Evolutionary conservation across 2,113 vertebrate species (phyloP), one percentile per base, ranked within the genome.

Genomic region (Plestiodon gilberti): DNA sequence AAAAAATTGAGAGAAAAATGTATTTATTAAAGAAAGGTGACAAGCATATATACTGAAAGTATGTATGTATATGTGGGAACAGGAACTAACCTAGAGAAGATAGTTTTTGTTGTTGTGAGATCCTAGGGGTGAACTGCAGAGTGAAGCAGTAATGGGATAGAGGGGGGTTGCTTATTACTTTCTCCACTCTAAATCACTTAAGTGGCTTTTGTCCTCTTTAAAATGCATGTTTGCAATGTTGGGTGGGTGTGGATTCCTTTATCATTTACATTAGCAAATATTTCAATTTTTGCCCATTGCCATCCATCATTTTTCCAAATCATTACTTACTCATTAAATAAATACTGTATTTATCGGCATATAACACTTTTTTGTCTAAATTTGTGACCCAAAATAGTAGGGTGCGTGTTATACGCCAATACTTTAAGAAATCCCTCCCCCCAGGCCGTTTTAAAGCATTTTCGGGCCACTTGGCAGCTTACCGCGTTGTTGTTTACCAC

Each of bases 1-100:
- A 78, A 0, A 0, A 81, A 0, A 1, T 70, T 14, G 7, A n/a
- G 78, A 80, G 80, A 80, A 2, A 4, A 13, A 0, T 59, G 8
- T 48, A 38, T 11, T 11, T 59, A 11, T 70, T 61, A 23, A 81
- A 64, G 3, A 38, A 61, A 38, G 35, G 10, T 35, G 3, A 70
- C 35, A 40, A 5, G 33, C n/a, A 78, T 61, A 38, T 30, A 59
- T 59, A 59, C 9, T 78, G 10, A 35, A 80, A 62, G 35, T 35
- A 38, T 61, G n/a, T 35, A 18, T 23, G 20, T 78, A 11, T 20
- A 61, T 61, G 10, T 61, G 33, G n/a, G 22, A 78, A 28, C 61
- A 33, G 55, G 6, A 65, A 64, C 30, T 52, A 65, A 64, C 7
- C 11, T 76, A 64, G 9, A 25, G 38, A 61, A 78, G 11, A 17